Evolutionary conservation across 2,888 invertebrate genomes (phyloP).

Genomic region (Lycaena phlaeas): DNA sequence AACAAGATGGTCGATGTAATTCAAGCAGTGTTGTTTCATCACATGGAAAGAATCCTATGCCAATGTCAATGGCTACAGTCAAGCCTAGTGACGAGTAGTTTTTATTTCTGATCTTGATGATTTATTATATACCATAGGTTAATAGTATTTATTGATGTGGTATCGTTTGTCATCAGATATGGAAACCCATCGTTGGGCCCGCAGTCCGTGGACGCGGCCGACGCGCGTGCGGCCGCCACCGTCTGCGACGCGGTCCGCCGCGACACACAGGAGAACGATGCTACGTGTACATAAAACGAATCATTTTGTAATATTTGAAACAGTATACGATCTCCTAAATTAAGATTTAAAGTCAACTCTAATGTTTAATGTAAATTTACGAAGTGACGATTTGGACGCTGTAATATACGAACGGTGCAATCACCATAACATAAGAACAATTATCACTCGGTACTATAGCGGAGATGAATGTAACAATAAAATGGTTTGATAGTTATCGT

Average conservation of each 20-base stretch:
- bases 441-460: slow-evolving; percentile 53
- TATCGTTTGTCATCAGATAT: slow-evolving; percentile 49
- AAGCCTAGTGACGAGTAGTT: too few species aligned
- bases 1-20: too few species aligned
- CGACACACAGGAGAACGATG: slow-evolving; percentile 59
- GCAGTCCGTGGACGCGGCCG: slow-evolving; percentile 22
- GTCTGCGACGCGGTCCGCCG: slow-evolving; percentile 38
- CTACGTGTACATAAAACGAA: slow-evolving; percentile 65
- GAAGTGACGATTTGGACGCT: slow-evolving; percentile 57
- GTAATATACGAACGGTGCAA: slow-evolving; percentile 47
- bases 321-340: slow-evolving; percentile 74
- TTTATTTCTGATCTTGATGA: too few species aligned
- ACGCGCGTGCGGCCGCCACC: slow-evolving; percentile 14
- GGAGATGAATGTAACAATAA: slow-evolving; percentile 63
- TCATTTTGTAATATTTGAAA: slow-evolving; percentile 73
- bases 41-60: too few species aligned
- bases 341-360: slow-evolving; percentile 72
- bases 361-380: slow-evolving; percentile 56
- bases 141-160: too few species aligned
- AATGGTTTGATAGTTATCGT: slow-evolving; percentile 69
- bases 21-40: too few species aligned
- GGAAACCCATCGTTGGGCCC: slow-evolving; percentile 48
- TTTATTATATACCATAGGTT: too few species aligned
- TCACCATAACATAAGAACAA: slow-evolving; percentile 42
- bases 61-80: too few species aligned